Base-by-base conservation (phyloP, 2,113 vertebrate species). In the Chaenogobius annularis region DNA sequence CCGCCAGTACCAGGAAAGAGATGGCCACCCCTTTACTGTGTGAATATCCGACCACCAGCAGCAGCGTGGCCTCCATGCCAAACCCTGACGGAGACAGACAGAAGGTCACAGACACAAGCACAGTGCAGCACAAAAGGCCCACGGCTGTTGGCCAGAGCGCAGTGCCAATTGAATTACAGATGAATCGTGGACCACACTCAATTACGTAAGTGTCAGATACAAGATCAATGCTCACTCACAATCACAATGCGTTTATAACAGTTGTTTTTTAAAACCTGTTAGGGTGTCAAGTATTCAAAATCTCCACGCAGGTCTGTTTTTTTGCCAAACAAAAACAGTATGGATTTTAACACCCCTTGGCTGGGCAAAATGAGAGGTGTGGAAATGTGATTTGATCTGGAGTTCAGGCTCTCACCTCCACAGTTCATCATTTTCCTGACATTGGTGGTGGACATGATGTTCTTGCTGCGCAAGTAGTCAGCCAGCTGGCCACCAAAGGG, bases 341-440 rank as follows among this genome's bases (percentile, higher is more conserved):
- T 68, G 64, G 72, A 81, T 82, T 75, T 6, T 59, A 59, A 84
- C 87, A 88, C 88, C 88, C 78, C 56, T 63, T 44, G 13, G 67
- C 52, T 62, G 85, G 52, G 77, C 81, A 63, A 67, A 63, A 40
- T 63, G 66, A 61, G 70, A 86, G 82, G 86, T 88, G 90, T 85
- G 76, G 79, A 77, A 81, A 68, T 23, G 19, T 69, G 43, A 76
- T 72, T 78, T 77, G 68, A 56, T 64, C 67, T 76, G 35, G 19
- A 0, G 78, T 17, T 69, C 73, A 74, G 79, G 68, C 43, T 84
- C 90, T 94, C 90, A 99, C 98, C 98, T 92, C 98, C 98, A 70
- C 98, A 99, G 86, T 99, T 99, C 98, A 99, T 99, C 77, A 99
- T 99, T 92, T 99, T 99, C 83, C 98, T 95, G 84, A 99, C 98